Base-by-base conservation (phyloP, 2,888 invertebrate genomes). In the Andrena praecox region DNA sequence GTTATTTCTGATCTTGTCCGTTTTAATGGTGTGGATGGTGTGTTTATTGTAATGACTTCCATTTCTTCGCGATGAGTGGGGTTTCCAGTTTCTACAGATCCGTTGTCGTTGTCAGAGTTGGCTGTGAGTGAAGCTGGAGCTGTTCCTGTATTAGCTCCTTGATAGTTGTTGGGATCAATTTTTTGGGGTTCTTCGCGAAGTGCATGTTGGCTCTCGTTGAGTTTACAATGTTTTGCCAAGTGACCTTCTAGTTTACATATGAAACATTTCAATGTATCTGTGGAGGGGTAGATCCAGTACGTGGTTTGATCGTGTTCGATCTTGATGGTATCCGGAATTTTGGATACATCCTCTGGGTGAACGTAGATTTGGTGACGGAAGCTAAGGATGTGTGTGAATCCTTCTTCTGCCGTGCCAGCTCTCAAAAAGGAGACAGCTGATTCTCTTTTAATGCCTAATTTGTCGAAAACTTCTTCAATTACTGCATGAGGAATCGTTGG, bases 371-470 rank as follows among this genome's bases (percentile, higher is more conserved):
- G 29, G 2, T 20, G 48, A 12, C 31, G 48, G 20, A 60, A 54
- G 12, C 16, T 68, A 0, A 35, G 12, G 0, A 68, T 56, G 24
- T 68, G 35, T 27, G 56, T 5, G n/a, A n/a, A 68, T 0, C 68
- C 71, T 20, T 52, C 29, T 16, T 66, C 66, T n/a, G 48, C 1
- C 2, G 59, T 66, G 2, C 56, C 73, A 10, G 80, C 84, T 84
- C 84, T 85, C 33, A 89, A 73, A 62, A 86, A 86, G 10, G 80
- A 81, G 1, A 85, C 82, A 16, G 85, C 84, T 24, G 84, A 88
- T 56, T 86, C 64, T 52, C 80, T 60, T 75, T 85, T 80, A 12
- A 87, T 27, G 16, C 80, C 77, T 20, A 83, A 59, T 54, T 71
- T 76, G 60, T 79, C 80, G 2, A 90, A 24, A 20, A 1, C 50